phyloP scores from a whole-genome alignment of 92 coral and sea anemone genomes.

The Epizoanthus rinbou region DNA sequence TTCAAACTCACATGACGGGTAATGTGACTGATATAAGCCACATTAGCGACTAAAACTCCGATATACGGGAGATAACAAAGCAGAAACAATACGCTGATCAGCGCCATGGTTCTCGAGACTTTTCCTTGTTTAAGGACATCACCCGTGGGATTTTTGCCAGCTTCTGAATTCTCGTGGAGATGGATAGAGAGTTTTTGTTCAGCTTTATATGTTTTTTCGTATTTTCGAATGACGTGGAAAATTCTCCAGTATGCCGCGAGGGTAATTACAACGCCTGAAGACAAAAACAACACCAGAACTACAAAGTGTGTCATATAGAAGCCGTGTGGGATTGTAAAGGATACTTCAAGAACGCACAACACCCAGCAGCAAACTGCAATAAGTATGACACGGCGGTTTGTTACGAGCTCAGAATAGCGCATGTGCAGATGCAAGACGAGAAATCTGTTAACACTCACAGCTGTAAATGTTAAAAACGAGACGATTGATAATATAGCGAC shows the following conservation, averaged over 20 bases:
- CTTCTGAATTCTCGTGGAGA: background rate
- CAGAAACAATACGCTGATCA: constrained; percentile 16
- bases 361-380: constrained; percentile 14
- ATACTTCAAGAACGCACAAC: constrained; percentile 24
- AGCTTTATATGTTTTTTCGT: constrained; percentile 12
- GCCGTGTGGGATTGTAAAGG: constrained; percentile 19
- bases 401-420: constrained; percentile 34
- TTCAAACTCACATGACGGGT: constrained; percentile 29
- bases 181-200: constrained; percentile 37
- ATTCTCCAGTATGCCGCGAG: constrained; percentile 14
- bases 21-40: constrained; percentile 18
- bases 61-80: constrained; percentile 35
- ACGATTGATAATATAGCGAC: constrained; percentile 11
- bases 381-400: constrained; percentile 29
- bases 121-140: constrained; percentile 28
- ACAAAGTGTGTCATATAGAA: constrained; percentile 23
- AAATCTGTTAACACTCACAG: constrained; percentile 36
- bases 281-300: constrained; percentile 12
- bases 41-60: constrained; percentile 31
- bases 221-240: constrained; percentile 18
- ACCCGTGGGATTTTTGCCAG: background rate
- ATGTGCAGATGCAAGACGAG: constrained; percentile 31
- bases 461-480: constrained; percentile 17
- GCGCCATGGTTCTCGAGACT: constrained; percentile 32
- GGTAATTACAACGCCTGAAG: constrained; percentile 14